Evolutionary conservation across 2,797 vertebrate species (phyloP), one percentile per base, ranked within the genome.

Genomic region (Acrossocheilus wenchowensis): DNA sequence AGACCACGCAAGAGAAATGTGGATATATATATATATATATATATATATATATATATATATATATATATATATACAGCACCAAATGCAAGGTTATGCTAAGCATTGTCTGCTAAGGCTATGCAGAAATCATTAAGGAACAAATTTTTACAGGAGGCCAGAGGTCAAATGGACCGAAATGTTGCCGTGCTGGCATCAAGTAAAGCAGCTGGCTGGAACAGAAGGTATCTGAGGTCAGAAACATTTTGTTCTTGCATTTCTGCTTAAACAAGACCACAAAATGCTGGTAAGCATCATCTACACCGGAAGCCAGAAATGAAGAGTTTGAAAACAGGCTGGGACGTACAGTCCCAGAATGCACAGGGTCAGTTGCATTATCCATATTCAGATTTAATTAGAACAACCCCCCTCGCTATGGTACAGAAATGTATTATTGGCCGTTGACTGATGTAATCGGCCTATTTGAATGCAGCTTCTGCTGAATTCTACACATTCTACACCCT

Each of bases 381-480:
- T 78, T 85, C 62, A 83, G 66, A 83, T 87, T 87, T 87, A 89
- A 87, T 90, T 90, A 72, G 81, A 77, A 84, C 72, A 81, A 68
- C n/a, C 81, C 75, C 81, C 39, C 78, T 84, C 78, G 78, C 83
- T 72, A 68, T 69, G 74, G 77, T 41, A 34, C 81, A 74, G 36
- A 73, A 87, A 54, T 69, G 6, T 87, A 83, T 87, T 87, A 88
- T 85, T 86, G 83, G 82, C 57, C 78, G 64, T 87, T 88, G 85
- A 87, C 86, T 85, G 82, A 87, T 88, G 62, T 87, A 88, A 90
- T 80, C 84, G 73, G 66, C 74, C 78, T 83, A 87, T 82, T 85
- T 89, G 79, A 87, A 85, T 68, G 36, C 64, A 57, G 15, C 50
- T 87, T 84, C 81, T 80, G 75, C 78, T 78, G 73, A 88, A 83